These are phyloP conservation scores for Astropecten irregularis DNA, from an alignment of 53 echinoderm and acorn worm species.

Conservation along the genomic window DNA sequence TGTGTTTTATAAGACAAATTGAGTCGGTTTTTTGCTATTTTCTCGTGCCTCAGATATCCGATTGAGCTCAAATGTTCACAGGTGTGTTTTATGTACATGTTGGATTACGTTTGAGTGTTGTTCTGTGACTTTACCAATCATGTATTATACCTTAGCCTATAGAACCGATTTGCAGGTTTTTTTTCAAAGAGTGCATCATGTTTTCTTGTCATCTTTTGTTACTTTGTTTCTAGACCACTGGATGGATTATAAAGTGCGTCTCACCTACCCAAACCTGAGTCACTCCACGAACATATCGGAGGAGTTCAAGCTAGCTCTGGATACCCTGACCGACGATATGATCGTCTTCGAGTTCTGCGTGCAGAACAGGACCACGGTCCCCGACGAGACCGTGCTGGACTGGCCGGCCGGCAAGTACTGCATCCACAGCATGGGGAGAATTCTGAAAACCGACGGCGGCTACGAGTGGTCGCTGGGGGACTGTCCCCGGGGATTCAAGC, in stretches of 20 bases:
- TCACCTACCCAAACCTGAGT: slow-evolving; percentile 28
- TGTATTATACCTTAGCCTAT: too few species aligned
- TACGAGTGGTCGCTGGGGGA: slow-evolving; percentile 35
- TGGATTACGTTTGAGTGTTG: too few species aligned
- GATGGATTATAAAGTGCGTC: slow-evolving; percentile 36
- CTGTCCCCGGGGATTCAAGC: slow-evolving; percentile 38
- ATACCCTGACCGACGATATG: slow-evolving; percentile 7
- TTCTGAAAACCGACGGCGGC: not conserved
- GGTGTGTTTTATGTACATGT: too few species aligned
- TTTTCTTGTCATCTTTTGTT: too few species aligned
- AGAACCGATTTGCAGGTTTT: too few species aligned
- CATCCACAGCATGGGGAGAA: slow-evolving; percentile 51
- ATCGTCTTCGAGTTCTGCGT: slow-evolving; percentile 53
- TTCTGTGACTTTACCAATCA: too few species aligned
- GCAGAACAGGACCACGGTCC: slow-evolving; percentile 20
- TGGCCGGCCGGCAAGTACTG: slow-evolving; percentile 61
- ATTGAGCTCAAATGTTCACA: too few species aligned
- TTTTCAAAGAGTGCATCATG: too few species aligned
- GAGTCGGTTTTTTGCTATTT: too few species aligned
- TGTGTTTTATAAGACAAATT: too few species aligned
- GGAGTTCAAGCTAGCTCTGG: slow-evolving; percentile 37
- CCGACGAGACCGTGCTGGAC: slow-evolving; percentile 4
- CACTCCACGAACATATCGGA: slow-evolving; percentile 43
- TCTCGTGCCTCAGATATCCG: too few species aligned
- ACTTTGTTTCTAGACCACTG: slow-evolving; percentile 44